These are phyloP conservation scores for Bujurquina vittata DNA, from an alignment of 2,113 vertebrate genomes.

Conservation along the genomic window DNA sequence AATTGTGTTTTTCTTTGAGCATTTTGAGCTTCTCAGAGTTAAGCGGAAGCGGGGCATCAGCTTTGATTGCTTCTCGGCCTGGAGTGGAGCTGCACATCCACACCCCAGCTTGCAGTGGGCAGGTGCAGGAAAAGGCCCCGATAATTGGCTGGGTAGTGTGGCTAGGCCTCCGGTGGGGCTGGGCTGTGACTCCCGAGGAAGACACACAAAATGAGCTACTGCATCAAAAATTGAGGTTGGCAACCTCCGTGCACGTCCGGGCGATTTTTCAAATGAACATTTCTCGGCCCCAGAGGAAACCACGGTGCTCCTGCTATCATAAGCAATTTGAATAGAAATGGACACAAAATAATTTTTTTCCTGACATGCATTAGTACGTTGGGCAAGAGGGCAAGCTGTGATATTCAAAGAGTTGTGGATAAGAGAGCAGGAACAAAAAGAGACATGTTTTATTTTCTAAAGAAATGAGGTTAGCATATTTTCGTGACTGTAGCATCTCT, in stretches of 20 bases:
- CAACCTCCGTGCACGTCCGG: constrained; percentile 73
- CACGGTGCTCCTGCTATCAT: constrained; percentile 62
- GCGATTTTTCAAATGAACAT: constrained; percentile 79
- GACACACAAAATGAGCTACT: constrained; percentile 74
- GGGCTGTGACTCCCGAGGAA: constrained; percentile 55
- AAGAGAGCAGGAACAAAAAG: constrained; percentile 49
- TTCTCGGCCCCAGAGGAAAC: constrained; percentile 64
- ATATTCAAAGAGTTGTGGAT: constrained; percentile 62
- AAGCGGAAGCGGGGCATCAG: constrained; percentile 27
- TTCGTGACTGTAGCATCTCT: constrained; percentile 30
- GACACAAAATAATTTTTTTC: constrained; percentile 55
- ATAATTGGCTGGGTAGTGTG: constrained; percentile 73
- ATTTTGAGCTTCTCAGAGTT: constrained; percentile 13
- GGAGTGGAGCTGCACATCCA: constrained; percentile 34
- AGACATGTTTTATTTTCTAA: constrained; percentile 53
- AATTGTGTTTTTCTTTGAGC: constrained; percentile 10
- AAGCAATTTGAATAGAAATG: constrained; percentile 74
- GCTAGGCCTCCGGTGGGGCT: constrained; percentile 53
- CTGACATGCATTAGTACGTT: constrained; percentile 66
- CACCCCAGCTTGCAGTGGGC: constrained; percentile 46
- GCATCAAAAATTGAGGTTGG: constrained; percentile 80
- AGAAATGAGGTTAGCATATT: constrained; percentile 57
- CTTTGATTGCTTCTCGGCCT: constrained; percentile 65
- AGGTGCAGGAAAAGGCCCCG: constrained; percentile 64
- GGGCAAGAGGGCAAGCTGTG: constrained; percentile 67